Evolutionary conservation across 2,888 invertebrate species (phyloP).

Genomic region (Dryobota labecula): DNA sequence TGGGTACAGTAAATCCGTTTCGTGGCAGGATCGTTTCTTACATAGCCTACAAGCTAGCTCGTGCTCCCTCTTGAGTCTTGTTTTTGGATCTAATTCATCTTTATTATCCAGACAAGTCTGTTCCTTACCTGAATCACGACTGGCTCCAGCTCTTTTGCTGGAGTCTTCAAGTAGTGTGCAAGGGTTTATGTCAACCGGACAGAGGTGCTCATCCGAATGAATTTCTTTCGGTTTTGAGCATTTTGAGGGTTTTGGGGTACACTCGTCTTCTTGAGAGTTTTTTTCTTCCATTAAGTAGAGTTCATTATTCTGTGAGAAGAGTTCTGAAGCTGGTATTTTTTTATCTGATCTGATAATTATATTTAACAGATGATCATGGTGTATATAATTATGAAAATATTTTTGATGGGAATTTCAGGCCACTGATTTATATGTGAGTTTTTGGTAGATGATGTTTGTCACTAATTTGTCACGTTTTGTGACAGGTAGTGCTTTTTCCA

Average conservation of each 20-base stretch:
- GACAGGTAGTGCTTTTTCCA: neutral
- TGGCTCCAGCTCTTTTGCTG: neutral
- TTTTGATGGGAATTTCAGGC: neutral
- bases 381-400: neutral
- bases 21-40: no score
- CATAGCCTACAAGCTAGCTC: neutral
- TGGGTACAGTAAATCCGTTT: neutral
- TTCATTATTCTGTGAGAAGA: neutral
- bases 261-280: neutral
- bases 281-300: neutral
- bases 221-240: neutral
- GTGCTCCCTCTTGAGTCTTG: neutral
- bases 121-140: no score
- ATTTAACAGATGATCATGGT: neutral
- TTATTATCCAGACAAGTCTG: neutral
- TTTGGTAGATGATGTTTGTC: neutral
- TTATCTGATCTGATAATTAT: neutral
- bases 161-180: neutral
- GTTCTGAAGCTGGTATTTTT: neutral
- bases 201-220: neutral
- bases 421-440: neutral
- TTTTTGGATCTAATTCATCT: neutral
- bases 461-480: conserved; percentile 3
- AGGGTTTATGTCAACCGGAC: neutral
- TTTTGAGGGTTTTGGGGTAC: neutral